Evolutionary conservation across 2,888 invertebrate genomes (phyloP).

Genomic region (Clitarchus hookeri): DNA sequence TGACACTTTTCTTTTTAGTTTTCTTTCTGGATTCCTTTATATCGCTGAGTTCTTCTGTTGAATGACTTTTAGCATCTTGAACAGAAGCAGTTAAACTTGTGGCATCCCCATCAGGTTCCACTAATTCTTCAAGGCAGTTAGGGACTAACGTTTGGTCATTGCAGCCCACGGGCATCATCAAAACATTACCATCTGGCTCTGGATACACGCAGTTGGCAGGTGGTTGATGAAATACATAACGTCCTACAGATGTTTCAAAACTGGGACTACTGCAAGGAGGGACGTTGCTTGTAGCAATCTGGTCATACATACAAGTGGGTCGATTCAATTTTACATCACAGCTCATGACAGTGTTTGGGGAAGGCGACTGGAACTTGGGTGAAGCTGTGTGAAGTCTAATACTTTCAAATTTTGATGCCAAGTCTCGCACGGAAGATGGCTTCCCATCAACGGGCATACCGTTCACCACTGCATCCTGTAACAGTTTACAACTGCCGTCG

Average conservation of each 20-base stretch:
- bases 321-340: not conserved
- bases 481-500: conserved; percentile 46
- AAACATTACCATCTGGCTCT: not conserved
- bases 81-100: not conserved
- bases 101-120: not conserved
- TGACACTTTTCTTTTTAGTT: conserved; percentile 89
- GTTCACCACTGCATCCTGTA: conserved; percentile 45
- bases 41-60: conserved; percentile 48
- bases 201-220: not conserved
- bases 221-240: not conserved
- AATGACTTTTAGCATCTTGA: not conserved
- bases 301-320: not conserved
- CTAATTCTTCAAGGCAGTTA: not conserved
- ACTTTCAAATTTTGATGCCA: conserved; percentile 80
- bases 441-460: conserved; percentile 38
- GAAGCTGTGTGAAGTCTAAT: conserved; percentile 39
- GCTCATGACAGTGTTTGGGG: not conserved
- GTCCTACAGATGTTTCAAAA: not conserved
- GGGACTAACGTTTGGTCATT: not conserved
- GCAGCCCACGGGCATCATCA: not conserved
- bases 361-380: conserved; percentile 31
- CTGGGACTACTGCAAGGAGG: not conserved
- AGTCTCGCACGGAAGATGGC: conserved; percentile 69
- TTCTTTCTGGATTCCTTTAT: conserved; percentile 59
- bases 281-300: not conserved